A percentile compares a stretch with the other conserved stretches of the same genome.
Conservation (phyloP, 2,888 invertebrate species). For the Cerastis rubricosa region DNA sequence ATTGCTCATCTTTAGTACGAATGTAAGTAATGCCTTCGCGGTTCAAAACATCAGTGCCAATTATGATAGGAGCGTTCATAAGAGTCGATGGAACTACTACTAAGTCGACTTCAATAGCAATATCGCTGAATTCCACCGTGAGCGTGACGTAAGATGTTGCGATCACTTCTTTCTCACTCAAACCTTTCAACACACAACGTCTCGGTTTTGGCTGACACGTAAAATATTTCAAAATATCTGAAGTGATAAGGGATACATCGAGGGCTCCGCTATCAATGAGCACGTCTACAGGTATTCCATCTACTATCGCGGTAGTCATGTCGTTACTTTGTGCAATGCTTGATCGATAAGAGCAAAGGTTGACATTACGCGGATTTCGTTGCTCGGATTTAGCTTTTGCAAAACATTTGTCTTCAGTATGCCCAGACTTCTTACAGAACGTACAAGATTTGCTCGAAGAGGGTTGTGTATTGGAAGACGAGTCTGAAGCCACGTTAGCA, state of each 20-base stretch:
- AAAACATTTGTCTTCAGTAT: slow-evolving; percentile 1
- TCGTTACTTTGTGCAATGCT: not conserved
- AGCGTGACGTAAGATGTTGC: slow-evolving; percentile 28
- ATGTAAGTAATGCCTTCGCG: slow-evolving; percentile 43
- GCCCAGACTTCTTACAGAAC: slow-evolving; percentile 3
- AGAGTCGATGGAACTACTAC: slow-evolving; percentile 49
- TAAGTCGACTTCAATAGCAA: slow-evolving; percentile 22
- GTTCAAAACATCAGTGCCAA: slow-evolving; percentile 11
- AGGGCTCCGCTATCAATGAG: slow-evolving; percentile 63
- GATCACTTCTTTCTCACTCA: slow-evolving; percentile 15
- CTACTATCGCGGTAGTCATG: slow-evolving; percentile 25
- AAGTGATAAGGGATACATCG: slow-evolving; percentile 51
- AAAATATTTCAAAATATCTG: not conserved
- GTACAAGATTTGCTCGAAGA: slow-evolving; percentile 8
- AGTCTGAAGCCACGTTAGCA: slow-evolving; percentile 6
- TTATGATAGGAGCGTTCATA: slow-evolving; percentile 52
- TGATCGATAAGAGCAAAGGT: slow-evolving; percentile 5
- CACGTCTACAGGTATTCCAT: slow-evolving; percentile 55
- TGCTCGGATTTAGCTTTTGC: not conserved
- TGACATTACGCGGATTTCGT: slow-evolving; percentile 9
- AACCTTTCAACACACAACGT: slow-evolving; percentile 5
- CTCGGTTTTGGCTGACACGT: not conserved
- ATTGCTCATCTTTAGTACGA: slow-evolving; percentile 51
- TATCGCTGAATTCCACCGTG: slow-evolving; percentile 19
- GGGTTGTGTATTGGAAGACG: slow-evolving; percentile 5